Evolutionary conservation across 2,888 invertebrate species (phyloP).

Genomic region (Nebria salina): DNA sequence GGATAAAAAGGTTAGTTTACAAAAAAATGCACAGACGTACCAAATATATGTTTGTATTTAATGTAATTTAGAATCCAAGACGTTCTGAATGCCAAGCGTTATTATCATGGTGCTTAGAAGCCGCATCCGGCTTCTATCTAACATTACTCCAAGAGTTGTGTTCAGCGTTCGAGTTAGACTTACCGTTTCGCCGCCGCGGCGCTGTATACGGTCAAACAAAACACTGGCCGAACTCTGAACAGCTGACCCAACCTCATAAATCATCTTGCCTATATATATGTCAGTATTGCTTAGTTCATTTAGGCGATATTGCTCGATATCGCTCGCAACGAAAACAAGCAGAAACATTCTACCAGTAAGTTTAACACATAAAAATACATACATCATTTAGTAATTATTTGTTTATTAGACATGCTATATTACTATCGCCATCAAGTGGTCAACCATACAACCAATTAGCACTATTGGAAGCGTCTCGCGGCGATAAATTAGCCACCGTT

Average conservation of each 20-base stretch:
- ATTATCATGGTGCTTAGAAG: constrained; percentile 82
- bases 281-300: constrained; percentile 88
- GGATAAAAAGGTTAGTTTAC: constrained; percentile 74
- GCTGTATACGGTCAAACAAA: constrained; percentile 58
- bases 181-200: constrained; percentile 74
- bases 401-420: constrained; percentile 73
- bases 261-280: constrained; percentile 85
- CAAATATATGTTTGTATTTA: neutral
- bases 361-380: no score
- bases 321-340: constrained; percentile 83
- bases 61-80: constrained; percentile 71
- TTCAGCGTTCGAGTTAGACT: constrained; percentile 80
- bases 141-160: constrained; percentile 84
- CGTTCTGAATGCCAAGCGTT: constrained; percentile 80
- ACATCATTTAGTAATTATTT: constrained; percentile 19
- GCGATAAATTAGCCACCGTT: constrained; percentile 82
- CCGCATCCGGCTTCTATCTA: constrained; percentile 86
- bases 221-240: constrained; percentile 52
- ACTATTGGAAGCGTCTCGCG: constrained; percentile 81
- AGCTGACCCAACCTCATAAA: constrained; percentile 65
- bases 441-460: constrained; percentile 92
- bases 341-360: constrained; percentile 81
- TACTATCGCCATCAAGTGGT: constrained; percentile 79
- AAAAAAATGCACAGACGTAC: neutral
- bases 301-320: constrained; percentile 88